A percentile compares a stretch with the other conserved stretches of the same genome.
These are phyloP conservation scores for Chrysopilus asiliformis DNA, from an alignment of 2,888 invertebrate species.

Conservation along the genomic window DNA sequence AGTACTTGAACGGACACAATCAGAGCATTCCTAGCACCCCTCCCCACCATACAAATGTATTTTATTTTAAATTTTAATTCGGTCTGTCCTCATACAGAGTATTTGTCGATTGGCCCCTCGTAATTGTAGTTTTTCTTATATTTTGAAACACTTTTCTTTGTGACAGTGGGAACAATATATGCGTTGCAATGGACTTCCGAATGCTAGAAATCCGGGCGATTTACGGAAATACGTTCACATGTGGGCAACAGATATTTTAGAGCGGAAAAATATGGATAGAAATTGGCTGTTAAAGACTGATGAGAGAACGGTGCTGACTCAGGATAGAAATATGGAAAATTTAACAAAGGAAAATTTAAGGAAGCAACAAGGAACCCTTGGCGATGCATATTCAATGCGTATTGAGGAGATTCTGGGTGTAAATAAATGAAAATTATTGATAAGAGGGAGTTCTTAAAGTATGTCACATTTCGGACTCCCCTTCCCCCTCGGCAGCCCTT, in stretches of 20 bases:
- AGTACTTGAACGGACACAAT: too few species aligned
- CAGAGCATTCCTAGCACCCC: too few species aligned
- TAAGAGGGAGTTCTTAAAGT: too few species aligned
- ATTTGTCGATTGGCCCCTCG: too few species aligned
- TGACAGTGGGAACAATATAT: conserved; percentile 36
- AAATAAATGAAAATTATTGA: too few species aligned
- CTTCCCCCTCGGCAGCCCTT: too few species aligned
- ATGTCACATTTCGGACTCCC: too few species aligned
- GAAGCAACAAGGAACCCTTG: conserved; percentile 28
- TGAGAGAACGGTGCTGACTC: conserved; percentile 33
- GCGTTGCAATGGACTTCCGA: conserved; percentile 35
- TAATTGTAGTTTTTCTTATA: too few species aligned
- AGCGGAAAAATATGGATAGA: conserved; percentile 23
- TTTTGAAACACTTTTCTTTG: too few species aligned
- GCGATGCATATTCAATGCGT: conserved; percentile 31
- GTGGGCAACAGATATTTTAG: conserved; percentile 27
- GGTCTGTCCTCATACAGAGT: too few species aligned
- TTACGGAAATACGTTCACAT: conserved; percentile 34
- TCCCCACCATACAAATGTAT: too few species aligned
- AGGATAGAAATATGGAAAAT: conserved; percentile 27
- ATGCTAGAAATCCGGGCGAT: conserved; percentile 32
- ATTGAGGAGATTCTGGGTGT: conserved; percentile 33
- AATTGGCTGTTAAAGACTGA: conserved; percentile 34
- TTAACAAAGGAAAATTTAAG: conserved; percentile 26
- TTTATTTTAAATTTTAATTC: too few species aligned